Evolutionary conservation across 1,140 invertebrate species (phyloP), one percentile per base, ranked within the genome.

Genomic region (Eupristina koningsbergeri): DNA sequence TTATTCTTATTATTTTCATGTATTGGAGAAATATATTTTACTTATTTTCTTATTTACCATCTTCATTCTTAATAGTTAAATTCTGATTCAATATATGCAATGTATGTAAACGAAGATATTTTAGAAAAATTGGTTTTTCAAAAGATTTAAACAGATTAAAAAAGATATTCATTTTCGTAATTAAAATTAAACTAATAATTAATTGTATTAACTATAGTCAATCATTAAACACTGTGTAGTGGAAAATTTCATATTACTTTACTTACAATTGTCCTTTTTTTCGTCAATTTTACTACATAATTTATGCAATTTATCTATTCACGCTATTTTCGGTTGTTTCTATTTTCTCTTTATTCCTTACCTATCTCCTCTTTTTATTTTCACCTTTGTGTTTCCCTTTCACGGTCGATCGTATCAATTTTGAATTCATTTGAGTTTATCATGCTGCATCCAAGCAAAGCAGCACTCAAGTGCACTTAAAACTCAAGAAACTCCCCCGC

Each of bases 381-480:
- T 29, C 41, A 2, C 31, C 39, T 50, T 26, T 31, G 1, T 31
- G 45, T 75, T 17, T 31, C 17, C 45, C 45, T 45, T 75, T 75
- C 73, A 53, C 50, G 34, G 31, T 26, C 78, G 74, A 85, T 86
- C 85, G 63, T 88, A 89, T 88, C 86, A 89, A 88, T 89, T 88
- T 86, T 84, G 86, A 84, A 87, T 88, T 87, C 85, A 61, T 77
- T 80, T 64, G 73, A 79, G 78, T 80, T 85, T 84, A 86, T 86
- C 84, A 85, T 71, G 85, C 86, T 86, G 85, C 81, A 85, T 84
- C 75, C 86, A 22, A 83, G n/a, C 84, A 45, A 83, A 87, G 85
- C 86, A 87, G 85, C 86, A 81, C 86, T 86, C 84, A 83, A 89
- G 87, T 88, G 87, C 87, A 87, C 87, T 89, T 78, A 86, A 84